phyloP scores from a whole-genome alignment of 2,797 vertebrate genomes.

The Lerista edwardsae region DNA sequence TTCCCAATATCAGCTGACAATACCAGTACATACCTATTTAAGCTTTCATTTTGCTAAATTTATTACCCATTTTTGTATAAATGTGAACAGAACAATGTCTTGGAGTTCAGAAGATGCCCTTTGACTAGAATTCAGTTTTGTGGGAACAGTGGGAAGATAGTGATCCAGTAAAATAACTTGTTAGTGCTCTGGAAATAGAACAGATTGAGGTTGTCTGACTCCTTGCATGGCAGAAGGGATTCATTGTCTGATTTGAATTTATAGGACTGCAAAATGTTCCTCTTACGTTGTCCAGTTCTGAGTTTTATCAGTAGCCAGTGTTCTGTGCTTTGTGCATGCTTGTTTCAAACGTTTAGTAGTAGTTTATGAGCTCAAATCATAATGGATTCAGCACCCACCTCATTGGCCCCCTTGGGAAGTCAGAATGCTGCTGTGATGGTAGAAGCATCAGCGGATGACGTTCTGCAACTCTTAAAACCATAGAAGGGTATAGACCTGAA shows the following conservation, averaged over 20 bases:
- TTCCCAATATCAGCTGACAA: neutral
- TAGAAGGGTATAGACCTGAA: neutral
- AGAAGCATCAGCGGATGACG: neutral
- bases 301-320: neutral
- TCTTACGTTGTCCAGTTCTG: neutral
- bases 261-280: neutral
- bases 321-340: too few species aligned
- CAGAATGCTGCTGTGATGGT: neutral
- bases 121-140: neutral
- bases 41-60: neutral
- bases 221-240: neutral
- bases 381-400: neutral
- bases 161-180: neutral
- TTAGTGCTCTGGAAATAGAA: neutral
- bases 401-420: neutral
- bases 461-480: neutral
- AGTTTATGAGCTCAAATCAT: neutral
- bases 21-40: neutral
- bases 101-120: neutral
- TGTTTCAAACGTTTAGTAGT: neutral
- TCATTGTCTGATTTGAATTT: neutral
- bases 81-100: neutral
- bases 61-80: neutral
- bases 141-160: neutral
- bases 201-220: neutral